Evolutionary conservation across 2,888 invertebrate species (phyloP), one percentile per base, ranked within the genome.

Genomic region (Eueremaeus valkanovi): DNA sequence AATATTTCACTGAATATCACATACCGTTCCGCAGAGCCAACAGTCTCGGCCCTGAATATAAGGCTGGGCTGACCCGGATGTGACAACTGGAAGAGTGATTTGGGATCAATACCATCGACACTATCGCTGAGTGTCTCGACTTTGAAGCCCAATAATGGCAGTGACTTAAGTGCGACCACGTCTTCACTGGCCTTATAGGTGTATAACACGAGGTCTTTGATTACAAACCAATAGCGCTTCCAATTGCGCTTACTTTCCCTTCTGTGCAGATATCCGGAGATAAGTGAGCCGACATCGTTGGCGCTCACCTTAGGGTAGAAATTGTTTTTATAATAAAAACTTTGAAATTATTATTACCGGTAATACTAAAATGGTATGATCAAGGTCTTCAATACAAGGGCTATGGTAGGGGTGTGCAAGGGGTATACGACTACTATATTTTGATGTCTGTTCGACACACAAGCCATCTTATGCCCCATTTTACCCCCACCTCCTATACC

Each of bases 191-290:
- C 87, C 80, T 85, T 84, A 79, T 85, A 86, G 45, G 83, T 81
- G 78, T 85, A 86, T 24, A 86, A 80, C 36, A 86, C 85, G 83
- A 86, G 85, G 74, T 86, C 86, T 80, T 87, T 87, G 24, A 87
- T 82, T 21, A 87, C 86, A 81, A 86, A 87, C 88, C 87, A 87
- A 31, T 83, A 81, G 63, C 83, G 82, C 81, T 86, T 86, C 87
- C 87, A 87, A 11, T 82, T 81, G 75, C 83, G 83, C 73, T 84
- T 83, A 31, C 78, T 78, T 77, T 81, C 83, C 36, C 80, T 80
- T 61, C 82, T 82, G 68, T 83, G 82, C 72, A 88, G 81, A 82
- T 87, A 87, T 6, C 87, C 87, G 81, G 86, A 85, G 82, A 87
- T 86, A 73, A 84, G 84, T 1, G 86, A 85, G 2, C 84, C 85